Evolutionary conservation across 2,888 invertebrate species (phyloP).

Genomic region (Cordilura impudica): DNA sequence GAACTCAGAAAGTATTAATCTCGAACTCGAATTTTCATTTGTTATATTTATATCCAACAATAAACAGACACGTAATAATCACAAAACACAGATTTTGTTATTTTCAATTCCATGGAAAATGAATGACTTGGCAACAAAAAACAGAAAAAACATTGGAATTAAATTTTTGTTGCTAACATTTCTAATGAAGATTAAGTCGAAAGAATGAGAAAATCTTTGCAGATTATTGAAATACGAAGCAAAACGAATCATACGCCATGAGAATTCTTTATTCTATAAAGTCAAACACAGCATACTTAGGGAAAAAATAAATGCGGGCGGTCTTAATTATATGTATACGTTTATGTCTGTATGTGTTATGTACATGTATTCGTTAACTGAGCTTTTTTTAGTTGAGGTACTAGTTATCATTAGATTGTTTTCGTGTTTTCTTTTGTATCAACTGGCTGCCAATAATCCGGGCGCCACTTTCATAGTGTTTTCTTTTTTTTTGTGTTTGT

Average conservation of each 20-base stretch:
- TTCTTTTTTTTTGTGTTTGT: not conserved
- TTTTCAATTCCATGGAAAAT: not conserved
- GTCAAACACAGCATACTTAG: slow-evolving; percentile 24
- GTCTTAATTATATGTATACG: not conserved
- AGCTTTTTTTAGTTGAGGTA: slow-evolving; percentile 14
- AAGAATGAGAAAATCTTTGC: slow-evolving; percentile 25
- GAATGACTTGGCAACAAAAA: slow-evolving; percentile 12
- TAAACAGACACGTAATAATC: slow-evolving; percentile 96
- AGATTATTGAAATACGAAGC: slow-evolving; percentile 54
- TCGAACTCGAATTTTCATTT: too few species aligned
- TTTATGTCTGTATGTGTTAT: not conserved
- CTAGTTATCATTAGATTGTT: slow-evolving; percentile 40
- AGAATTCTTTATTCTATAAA: slow-evolving; percentile 43
- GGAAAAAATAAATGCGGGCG: slow-evolving; percentile 41
- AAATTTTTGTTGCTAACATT: not conserved
- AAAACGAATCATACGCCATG: slow-evolving; percentile 54
- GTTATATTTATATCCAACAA: too few species aligned
- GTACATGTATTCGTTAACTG: not conserved
- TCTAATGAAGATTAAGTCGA: slow-evolving; percentile 1
- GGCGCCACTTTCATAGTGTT: slow-evolving; percentile 54
- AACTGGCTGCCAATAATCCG: slow-evolving; percentile 57
- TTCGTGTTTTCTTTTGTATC: slow-evolving; percentile 23
- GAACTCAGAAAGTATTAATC: too few species aligned
- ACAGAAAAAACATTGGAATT: not conserved
- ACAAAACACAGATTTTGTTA: slow-evolving; percentile 67